A percentile compares a stretch with the other conserved stretches of the same genome.
These are phyloP conservation scores for Drosophila nikananu DNA, from an alignment of 1,140 invertebrate genomes.

Conservation along the genomic window DNA sequence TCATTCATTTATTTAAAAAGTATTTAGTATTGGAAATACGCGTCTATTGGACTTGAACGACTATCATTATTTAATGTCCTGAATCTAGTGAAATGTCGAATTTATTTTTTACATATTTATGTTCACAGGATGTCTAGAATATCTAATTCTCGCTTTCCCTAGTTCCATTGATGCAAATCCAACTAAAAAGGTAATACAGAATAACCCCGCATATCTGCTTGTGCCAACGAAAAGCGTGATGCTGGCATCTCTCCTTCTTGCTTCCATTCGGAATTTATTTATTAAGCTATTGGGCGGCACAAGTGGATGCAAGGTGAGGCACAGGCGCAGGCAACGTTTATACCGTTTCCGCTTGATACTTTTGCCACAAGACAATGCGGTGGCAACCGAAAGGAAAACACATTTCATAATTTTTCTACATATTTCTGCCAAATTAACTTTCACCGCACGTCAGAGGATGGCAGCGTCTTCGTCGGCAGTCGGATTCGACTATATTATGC, in stretches of 20 bases:
- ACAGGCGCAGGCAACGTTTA: constrained; percentile 8
- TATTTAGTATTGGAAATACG: neutral
- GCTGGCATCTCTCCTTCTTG: constrained; percentile 22
- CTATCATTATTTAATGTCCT: neutral
- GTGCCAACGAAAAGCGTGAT: neutral
- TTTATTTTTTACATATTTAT: neutral
- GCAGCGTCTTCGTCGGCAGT: constrained; percentile 28
- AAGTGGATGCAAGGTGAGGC: constrained; percentile 21
- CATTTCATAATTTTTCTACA: constrained; percentile 80
- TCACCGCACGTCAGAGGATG: constrained; percentile 77
- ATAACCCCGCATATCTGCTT: constrained; percentile 11
- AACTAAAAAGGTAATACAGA: neutral
- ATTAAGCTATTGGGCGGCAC: constrained; percentile 54
- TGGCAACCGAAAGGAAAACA: constrained; percentile 73
- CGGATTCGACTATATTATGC: constrained; percentile 41
- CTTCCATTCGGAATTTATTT: constrained; percentile 44
- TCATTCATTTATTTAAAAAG: neutral
- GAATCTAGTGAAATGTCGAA: neutral
- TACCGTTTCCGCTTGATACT: constrained; percentile 53
- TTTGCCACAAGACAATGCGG: constrained; percentile 52
- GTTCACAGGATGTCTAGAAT: neutral
- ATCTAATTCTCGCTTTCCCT: no score
- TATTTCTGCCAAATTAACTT: constrained; percentile 76
- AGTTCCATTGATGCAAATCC: neutral
- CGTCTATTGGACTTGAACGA: neutral